phyloP scores from a whole-genome alignment of 2,888 invertebrate genomes.

The Tenthredo notha region DNA sequence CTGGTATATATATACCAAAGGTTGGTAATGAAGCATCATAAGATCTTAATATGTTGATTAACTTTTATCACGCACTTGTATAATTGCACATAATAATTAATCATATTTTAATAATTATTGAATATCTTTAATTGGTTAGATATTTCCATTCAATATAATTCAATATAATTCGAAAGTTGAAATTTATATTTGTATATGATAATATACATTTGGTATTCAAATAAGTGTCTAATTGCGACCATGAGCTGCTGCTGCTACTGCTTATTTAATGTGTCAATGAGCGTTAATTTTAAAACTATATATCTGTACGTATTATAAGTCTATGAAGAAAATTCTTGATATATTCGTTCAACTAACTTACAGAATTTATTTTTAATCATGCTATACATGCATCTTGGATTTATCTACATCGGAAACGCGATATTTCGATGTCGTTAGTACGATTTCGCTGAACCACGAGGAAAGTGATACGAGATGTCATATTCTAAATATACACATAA shows the following conservation, averaged over 20 bases:
- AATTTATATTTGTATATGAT: neutral
- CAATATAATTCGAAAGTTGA: neutral
- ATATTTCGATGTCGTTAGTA: neutral
- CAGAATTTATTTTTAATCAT: neutral
- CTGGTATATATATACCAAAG: neutral
- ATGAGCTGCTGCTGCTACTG: neutral
- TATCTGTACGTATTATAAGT: neutral
- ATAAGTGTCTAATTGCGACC: no score
- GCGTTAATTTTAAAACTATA: neutral
- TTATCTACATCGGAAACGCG: neutral
- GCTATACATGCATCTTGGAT: neutral
- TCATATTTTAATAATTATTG: neutral
- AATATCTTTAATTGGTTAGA: neutral
- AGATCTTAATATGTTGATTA: neutral
- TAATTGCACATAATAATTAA: neutral
- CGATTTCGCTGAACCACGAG: neutral
- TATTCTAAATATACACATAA: neutral
- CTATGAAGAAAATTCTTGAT: neutral
- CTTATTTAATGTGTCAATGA: neutral
- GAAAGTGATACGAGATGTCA: neutral
- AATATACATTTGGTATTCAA: neutral
- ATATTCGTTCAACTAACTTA: neutral
- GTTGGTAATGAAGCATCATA: neutral
- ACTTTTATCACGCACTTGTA: neutral
- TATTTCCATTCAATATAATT: neutral